phyloP scores from a whole-genome alignment of 2,113 vertebrate species.

The Echinops telfairi region DNA sequence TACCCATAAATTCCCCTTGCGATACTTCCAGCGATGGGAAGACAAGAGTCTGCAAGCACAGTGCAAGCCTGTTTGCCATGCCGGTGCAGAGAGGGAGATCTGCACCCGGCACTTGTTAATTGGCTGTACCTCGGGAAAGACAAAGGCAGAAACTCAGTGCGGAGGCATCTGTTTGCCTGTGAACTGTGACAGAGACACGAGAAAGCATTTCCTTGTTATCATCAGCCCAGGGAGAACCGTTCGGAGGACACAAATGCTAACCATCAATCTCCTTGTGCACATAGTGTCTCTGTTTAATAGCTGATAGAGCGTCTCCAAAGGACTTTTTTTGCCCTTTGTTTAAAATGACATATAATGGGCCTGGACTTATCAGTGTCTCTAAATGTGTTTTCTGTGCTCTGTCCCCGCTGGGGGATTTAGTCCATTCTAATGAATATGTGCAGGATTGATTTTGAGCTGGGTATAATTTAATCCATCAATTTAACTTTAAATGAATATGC shows the following conservation, averaged over 20 bases:
- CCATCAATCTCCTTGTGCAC: constrained; percentile 95
- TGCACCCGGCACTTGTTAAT: constrained; percentile 83
- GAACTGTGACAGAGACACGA: constrained; percentile 85
- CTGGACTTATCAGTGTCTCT: constrained; percentile 95
- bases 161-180: constrained; percentile 89
- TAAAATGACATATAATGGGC: constrained; percentile 98
- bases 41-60: constrained; percentile 7
- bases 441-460: constrained; percentile 94
- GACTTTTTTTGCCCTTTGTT: constrained; percentile 94
- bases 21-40: constrained; percentile 25
- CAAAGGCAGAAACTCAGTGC: constrained; percentile 88
- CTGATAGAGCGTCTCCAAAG: constrained; percentile 97
- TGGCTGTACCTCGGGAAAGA: constrained; percentile 89
- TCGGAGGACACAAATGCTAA: constrained; percentile 91
- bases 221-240: constrained; percentile 87
- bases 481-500: constrained; percentile 97
- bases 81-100: background rate
- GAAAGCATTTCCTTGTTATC: constrained; percentile 89
- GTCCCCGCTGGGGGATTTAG: constrained; percentile 90
- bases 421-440: constrained; percentile 90
- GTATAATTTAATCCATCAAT: constrained; percentile 99
- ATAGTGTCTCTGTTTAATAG: constrained; percentile 96
- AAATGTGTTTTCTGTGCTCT: constrained; percentile 92
- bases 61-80: fast-evolving
- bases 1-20: background rate